Conservation (phyloP, 2,888 invertebrate species). For the Tryphoninae sp. region DNA sequence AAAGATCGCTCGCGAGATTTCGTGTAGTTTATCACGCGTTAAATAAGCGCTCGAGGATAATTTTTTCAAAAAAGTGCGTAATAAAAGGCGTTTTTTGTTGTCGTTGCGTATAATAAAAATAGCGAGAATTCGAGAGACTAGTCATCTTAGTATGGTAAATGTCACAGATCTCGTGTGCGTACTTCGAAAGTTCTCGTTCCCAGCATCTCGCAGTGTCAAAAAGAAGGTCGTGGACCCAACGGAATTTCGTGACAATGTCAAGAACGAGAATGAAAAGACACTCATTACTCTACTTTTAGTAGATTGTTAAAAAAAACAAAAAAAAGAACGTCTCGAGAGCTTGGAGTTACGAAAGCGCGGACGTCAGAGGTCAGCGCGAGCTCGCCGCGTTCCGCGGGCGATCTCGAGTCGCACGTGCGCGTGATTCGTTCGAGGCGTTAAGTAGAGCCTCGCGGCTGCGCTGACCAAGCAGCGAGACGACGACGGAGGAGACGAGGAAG, state of each 20-base stretch:
- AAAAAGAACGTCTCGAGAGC: slow-evolving; percentile 7
- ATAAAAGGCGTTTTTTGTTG: slow-evolving; percentile 5
- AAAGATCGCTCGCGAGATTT: slow-evolving; percentile 42
- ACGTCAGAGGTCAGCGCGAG: slow-evolving; percentile 47
- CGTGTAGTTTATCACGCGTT: slow-evolving; percentile 10
- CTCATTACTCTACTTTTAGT: slow-evolving; percentile 27
- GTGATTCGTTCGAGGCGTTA: slow-evolving; percentile 50
- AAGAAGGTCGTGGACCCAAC: slow-evolving; percentile 16
- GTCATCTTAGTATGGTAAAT: background rate
- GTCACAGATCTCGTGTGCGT: slow-evolving; percentile 14
- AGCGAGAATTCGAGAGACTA: slow-evolving; percentile 5
- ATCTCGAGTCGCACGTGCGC: slow-evolving; percentile 43
- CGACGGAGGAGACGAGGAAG: slow-evolving; percentile 50
- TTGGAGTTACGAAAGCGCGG: background rate
- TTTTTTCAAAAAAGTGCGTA: background rate
- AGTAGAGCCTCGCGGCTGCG: slow-evolving; percentile 39
- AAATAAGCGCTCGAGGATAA: background rate
- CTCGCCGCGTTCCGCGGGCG: slow-evolving; percentile 8
- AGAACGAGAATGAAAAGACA: slow-evolving; percentile 3
- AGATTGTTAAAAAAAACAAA: slow-evolving; percentile 31
- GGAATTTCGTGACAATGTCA: background rate
- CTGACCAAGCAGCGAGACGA: slow-evolving; percentile 24
- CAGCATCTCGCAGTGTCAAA: slow-evolving; percentile 32
- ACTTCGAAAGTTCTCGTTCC: slow-evolving; percentile 36
- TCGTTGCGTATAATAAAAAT: background rate